These are phyloP conservation scores for Drosophila nigricruria DNA, from an alignment of 2,888 invertebrate genomes.

Conservation along the genomic window DNA sequence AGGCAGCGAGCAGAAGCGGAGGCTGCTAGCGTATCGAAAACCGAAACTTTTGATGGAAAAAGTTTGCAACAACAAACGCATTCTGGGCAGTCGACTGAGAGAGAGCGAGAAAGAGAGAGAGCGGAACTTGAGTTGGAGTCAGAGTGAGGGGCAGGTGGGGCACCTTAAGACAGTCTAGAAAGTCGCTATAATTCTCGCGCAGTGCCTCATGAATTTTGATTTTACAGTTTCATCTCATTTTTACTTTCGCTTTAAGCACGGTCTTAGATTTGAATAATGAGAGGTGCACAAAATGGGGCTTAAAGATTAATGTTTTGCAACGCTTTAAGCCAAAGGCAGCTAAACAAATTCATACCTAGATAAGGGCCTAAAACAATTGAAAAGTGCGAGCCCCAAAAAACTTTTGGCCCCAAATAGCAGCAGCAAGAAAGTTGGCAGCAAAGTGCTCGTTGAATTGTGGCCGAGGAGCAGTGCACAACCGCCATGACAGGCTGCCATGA, in stretches of 20 bases:
- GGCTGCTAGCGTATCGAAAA: constrained; percentile 73
- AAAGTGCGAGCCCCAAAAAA: constrained; percentile 50
- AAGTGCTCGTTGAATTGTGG: constrained; percentile 57
- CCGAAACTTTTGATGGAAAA: constrained; percentile 83
- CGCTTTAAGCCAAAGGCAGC: constrained; percentile 31
- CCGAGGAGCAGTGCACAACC: constrained; percentile 24
- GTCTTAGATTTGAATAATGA: constrained; percentile 73
- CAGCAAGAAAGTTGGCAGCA: constrained; percentile 29
- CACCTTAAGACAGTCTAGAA: constrained; percentile 64
- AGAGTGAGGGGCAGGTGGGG: background rate
- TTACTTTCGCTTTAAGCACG: constrained; percentile 46
- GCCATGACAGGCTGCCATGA: constrained; percentile 47
- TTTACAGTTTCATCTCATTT: constrained; percentile 33
- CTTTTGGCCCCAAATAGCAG: constrained; percentile 19
- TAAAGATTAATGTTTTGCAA: constrained; percentile 38
- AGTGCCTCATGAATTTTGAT: constrained; percentile 77
- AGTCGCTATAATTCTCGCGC: constrained; percentile 70
- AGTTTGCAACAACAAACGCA: constrained; percentile 80
- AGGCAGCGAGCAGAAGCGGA: constrained; percentile 23
- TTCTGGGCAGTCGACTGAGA: constrained; percentile 42
- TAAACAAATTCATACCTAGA: constrained; percentile 52
- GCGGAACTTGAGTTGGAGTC: background rate
- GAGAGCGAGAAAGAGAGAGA: background rate
- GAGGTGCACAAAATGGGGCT: constrained; percentile 53
- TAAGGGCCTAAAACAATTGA: constrained; percentile 53